Conservation (phyloP, 2,888 invertebrate species). For the Ariolimax columbianus region DNA sequence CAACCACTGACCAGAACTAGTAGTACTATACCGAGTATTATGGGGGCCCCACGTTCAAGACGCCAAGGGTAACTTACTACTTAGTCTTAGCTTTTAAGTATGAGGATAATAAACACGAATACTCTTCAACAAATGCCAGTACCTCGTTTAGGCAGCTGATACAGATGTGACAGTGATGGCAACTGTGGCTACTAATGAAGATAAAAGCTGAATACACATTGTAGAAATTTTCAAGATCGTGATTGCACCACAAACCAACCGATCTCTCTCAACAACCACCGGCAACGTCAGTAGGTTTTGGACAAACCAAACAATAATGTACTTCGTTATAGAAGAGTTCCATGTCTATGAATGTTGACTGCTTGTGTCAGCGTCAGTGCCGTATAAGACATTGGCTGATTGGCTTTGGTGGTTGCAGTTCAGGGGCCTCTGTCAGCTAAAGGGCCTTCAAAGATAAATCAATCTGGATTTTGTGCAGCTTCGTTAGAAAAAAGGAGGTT, state of each 20-base stretch:
- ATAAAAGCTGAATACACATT: neutral
- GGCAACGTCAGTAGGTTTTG: slow-evolving; percentile 15
- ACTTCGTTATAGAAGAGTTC: neutral
- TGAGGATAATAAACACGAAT: neutral
- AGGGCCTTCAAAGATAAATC: too few species aligned
- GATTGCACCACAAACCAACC: slow-evolving; percentile 40
- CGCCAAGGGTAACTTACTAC: too few species aligned
- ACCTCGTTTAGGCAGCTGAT: slow-evolving; percentile 37
- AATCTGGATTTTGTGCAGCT: too few species aligned
- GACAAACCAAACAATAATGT: neutral
- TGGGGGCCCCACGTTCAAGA: too few species aligned
- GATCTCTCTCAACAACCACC: neutral
- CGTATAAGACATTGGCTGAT: too few species aligned
- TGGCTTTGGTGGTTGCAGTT: too few species aligned
- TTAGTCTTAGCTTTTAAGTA: neutral
- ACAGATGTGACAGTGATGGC: neutral
- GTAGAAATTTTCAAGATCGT: slow-evolving; percentile 10
- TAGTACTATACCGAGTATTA: too few species aligned
- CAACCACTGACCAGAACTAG: too few species aligned
- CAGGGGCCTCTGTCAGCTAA: too few species aligned
- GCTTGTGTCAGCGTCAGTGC: too few species aligned
- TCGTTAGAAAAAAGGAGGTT: too few species aligned
- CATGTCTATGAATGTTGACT: too few species aligned
- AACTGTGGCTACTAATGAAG: neutral
- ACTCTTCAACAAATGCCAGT: neutral